Conservation (phyloP, 1,140 invertebrate species). For the Aphelinus atriplicis region DNA sequence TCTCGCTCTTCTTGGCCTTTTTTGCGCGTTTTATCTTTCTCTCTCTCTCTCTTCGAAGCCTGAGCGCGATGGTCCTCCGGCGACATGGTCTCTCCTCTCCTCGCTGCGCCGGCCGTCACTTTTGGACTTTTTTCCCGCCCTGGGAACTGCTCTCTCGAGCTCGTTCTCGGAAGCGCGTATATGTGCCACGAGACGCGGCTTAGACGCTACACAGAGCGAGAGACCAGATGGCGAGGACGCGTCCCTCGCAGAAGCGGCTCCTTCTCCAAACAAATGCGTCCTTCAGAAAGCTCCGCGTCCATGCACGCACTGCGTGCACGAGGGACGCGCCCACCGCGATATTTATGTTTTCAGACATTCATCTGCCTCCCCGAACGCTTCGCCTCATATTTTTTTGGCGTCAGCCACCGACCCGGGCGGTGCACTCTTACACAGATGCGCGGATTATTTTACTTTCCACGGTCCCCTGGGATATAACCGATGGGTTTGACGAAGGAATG, state of each 20-base stretch:
- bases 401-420: not conserved
- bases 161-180: conserved; percentile 25
- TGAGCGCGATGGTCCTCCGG: too few relatives aligned
- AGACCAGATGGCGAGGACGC: conserved; percentile 19
- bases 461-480: too few relatives aligned
- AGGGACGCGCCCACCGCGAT: not conserved
- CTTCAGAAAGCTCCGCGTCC: conserved; percentile 2
- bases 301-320: conserved; percentile 29
- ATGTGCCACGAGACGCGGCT: not conserved
- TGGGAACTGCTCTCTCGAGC: conserved; percentile 15
- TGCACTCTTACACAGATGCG: not conserved
- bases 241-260: not conserved
- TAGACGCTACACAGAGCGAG: conserved; percentile 11
- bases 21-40: not conserved
- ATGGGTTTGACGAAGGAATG: too few relatives aligned
- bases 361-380: not conserved
- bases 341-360: not conserved
- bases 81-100: conserved; percentile 6
- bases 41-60: not conserved
- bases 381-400: not conserved
- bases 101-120: not conserved
- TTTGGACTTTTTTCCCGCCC: not conserved
- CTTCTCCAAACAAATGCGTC: conserved; percentile 8
- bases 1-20: not conserved
- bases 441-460: not conserved